Conservation (phyloP, 53 echinoderm and acorn worm species). For the Antedon mediterranea region DNA sequence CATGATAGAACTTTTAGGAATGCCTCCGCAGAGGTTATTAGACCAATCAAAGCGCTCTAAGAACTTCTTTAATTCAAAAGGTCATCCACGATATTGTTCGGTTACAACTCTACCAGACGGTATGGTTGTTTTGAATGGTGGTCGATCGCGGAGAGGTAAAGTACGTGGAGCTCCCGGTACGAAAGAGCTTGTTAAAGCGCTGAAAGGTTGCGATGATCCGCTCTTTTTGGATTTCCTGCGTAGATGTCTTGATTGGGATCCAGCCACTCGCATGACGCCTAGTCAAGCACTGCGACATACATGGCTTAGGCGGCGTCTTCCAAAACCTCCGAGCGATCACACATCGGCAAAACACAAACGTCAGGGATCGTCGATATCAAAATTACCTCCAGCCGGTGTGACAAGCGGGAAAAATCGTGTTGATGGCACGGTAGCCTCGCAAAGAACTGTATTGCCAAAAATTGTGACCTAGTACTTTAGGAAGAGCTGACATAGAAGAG, state of each 20-base stretch:
- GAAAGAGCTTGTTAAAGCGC: slow-evolving; percentile 91
- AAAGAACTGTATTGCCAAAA: slow-evolving; percentile 92
- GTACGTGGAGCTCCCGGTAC: slow-evolving; percentile 88
- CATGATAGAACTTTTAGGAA: slow-evolving; percentile 89
- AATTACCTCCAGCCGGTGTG: slow-evolving; percentile 84
- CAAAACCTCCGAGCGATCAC: slow-evolving; percentile 66
- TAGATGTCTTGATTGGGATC: slow-evolving; percentile 95
- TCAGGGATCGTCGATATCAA: slow-evolving; percentile 69
- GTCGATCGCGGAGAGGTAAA: slow-evolving; percentile 86
- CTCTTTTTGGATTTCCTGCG: slow-evolving; percentile 91
- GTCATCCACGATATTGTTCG: slow-evolving; percentile 92
- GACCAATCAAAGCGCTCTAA: slow-evolving; percentile 94
- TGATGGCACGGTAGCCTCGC: slow-evolving; percentile 25
- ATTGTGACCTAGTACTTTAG: slow-evolving; percentile 43
- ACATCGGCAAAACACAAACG: slow-evolving; percentile 91
- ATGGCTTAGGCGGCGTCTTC: slow-evolving; percentile 88
- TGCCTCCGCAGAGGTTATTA: slow-evolving; percentile 80
- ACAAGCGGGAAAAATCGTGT: slow-evolving; percentile 58
- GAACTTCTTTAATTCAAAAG: slow-evolving; percentile 99
- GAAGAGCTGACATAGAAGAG: background rate
- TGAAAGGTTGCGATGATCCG: slow-evolving; percentile 90
- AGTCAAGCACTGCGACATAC: slow-evolving; percentile 91
- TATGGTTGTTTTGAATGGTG: slow-evolving; percentile 85
- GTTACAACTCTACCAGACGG: slow-evolving; percentile 97
- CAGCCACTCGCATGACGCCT: slow-evolving; percentile 80